phyloP scores from a whole-genome alignment of 1,140 invertebrate genomes.

The Aphidius ervi region DNA sequence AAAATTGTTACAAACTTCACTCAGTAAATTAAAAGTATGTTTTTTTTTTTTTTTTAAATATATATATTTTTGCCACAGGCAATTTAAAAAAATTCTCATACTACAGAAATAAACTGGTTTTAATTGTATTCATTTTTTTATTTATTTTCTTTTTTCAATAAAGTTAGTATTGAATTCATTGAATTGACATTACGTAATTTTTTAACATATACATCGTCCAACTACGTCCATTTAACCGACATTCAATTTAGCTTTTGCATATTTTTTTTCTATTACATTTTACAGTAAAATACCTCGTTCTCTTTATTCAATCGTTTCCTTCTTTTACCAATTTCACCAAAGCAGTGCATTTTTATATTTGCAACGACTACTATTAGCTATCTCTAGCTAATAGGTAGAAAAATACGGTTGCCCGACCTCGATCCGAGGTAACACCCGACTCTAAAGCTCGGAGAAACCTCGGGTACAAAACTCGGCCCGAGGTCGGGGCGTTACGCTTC shows the following conservation, averaged over 20 bases:
- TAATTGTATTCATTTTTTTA: slow-evolving; percentile 6
- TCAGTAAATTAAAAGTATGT: slow-evolving; percentile 1
- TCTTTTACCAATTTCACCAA: slow-evolving; percentile 1
- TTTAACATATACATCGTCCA: slow-evolving; percentile 23
- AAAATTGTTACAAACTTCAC: slow-evolving; percentile 9
- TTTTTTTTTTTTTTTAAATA: no score
- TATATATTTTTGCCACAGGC: not conserved
- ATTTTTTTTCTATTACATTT: slow-evolving; percentile 22
- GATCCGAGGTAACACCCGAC: no score
- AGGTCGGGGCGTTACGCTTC: no score
- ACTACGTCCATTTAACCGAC: slow-evolving; percentile 26
- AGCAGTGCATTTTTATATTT: no score
- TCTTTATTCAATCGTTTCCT: slow-evolving; percentile 1
- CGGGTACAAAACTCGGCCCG: no score
- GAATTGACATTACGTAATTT: slow-evolving; percentile 24
- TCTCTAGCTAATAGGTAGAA: no score
- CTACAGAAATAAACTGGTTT: not conserved
- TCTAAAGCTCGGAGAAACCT: no score
- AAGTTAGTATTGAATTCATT: slow-evolving; percentile 11
- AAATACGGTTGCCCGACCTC: no score
- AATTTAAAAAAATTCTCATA: slow-evolving; percentile 2
- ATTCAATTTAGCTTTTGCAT: slow-evolving; percentile 26
- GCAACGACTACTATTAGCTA: no score
- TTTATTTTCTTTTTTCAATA: slow-evolving; percentile 4
- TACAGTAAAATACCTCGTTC: not conserved